Percentiles rank a stretch among this genome's conserved stretches.
Evolutionary conservation across 2,888 invertebrate genomes (phyloP).

Genomic region (Lasioglossum malachurum): DNA sequence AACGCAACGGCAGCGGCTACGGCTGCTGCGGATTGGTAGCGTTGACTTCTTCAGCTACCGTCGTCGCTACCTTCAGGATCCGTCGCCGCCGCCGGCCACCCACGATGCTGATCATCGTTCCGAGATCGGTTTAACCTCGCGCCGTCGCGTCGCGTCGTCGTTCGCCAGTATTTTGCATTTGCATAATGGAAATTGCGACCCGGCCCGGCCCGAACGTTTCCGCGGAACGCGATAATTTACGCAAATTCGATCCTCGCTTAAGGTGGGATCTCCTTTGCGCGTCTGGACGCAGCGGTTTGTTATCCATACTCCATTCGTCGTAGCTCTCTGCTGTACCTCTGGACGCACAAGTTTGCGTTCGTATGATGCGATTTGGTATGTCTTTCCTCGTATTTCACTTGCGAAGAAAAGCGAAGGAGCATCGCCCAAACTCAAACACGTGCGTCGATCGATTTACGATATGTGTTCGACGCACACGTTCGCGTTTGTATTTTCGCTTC

Average conservation of each 20-base stretch:
- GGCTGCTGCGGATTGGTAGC: constrained; percentile 52
- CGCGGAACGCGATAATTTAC: constrained; percentile 52
- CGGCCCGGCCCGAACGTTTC: constrained; percentile 22
- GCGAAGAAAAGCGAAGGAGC: too few species aligned
- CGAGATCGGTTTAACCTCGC: constrained; percentile 66
- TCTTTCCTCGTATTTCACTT: too few species aligned
- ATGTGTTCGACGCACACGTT: too few species aligned
- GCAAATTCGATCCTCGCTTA: constrained; percentile 16
- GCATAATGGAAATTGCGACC: constrained; percentile 66
- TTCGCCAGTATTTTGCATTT: constrained; percentile 68
- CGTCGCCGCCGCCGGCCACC: constrained; percentile 62
- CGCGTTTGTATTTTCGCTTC: too few species aligned
- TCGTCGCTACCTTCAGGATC: constrained; percentile 44
- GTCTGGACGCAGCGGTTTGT: too few species aligned
- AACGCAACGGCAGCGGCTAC: constrained; percentile 2
- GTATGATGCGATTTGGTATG: too few species aligned
- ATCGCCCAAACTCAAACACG: too few species aligned
- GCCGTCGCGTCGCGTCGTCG: constrained; percentile 36
- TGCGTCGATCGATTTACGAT: too few species aligned
- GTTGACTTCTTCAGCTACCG: constrained; percentile 62
- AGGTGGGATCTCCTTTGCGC: too few species aligned
- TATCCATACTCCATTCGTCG: too few species aligned
- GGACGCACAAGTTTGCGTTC: too few species aligned
- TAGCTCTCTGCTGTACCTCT: too few species aligned
- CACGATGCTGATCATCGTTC: constrained; percentile 66